Percentiles rank a stretch among this genome's conserved stretches.
These are phyloP conservation scores for Poecile atricapillus DNA, from an alignment of 2,113 vertebrate species.

Conservation along the genomic window DNA sequence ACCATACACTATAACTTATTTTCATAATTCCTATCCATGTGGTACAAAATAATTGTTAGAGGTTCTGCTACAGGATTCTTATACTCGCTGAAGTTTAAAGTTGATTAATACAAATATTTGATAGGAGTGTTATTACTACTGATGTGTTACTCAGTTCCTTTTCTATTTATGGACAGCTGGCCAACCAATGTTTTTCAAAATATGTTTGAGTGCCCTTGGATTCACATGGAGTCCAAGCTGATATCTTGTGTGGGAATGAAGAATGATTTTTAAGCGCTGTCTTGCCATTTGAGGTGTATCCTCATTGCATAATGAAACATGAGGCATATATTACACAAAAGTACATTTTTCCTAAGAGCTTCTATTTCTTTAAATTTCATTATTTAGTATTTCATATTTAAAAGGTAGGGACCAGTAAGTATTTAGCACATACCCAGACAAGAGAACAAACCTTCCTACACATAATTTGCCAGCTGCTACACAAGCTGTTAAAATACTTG, in stretches of 20 bases:
- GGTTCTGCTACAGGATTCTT: background rate
- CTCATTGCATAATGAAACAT: background rate
- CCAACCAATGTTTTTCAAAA: background rate
- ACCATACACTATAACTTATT: background rate
- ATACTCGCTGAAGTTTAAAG: background rate
- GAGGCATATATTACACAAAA: background rate
- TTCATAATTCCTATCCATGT: background rate
- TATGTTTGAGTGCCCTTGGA: background rate
- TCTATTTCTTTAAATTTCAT: background rate
- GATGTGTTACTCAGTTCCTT: background rate
- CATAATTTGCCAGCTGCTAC: conserved; percentile 8
- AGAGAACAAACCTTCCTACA: conserved; percentile 33
- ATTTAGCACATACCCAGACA: background rate
- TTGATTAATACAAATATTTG: background rate
- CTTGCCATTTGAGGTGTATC: background rate
- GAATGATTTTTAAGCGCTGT: background rate
- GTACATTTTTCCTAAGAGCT: background rate
- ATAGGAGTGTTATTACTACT: background rate
- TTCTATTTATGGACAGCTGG: background rate
- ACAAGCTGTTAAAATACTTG: conserved; percentile 34
- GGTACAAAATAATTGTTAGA: background rate
- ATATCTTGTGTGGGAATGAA: background rate
- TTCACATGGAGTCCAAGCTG: background rate
- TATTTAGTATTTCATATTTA: background rate
- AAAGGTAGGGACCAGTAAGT: background rate